Percentiles rank a stretch among this genome's conserved stretches.
Conservation (phyloP, 1,140 invertebrate species). For the Apis dorsata region DNA sequence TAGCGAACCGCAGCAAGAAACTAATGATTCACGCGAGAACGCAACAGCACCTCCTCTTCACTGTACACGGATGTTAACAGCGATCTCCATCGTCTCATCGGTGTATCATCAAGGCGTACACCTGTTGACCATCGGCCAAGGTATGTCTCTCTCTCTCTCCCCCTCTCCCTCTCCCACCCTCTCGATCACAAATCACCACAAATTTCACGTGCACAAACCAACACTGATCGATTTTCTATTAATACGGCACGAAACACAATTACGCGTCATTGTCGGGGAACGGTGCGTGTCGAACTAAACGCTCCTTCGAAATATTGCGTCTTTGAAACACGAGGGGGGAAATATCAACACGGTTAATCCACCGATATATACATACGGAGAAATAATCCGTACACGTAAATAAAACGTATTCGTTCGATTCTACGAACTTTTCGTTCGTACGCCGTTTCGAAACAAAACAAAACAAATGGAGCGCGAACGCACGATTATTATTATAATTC, state of each 20-base stretch:
- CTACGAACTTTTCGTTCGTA: background rate
- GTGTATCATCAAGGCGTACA: constrained; percentile 50
- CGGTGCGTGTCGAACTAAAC: constrained; percentile 1
- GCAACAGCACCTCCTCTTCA: constrained; percentile 51
- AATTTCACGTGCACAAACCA: constrained; percentile 38
- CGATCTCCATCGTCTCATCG: constrained; percentile 58
- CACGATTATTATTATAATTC: too few relatives aligned
- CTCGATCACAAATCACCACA: background rate
- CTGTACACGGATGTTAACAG: constrained; percentile 49
- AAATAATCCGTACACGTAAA: background rate
- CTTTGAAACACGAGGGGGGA: background rate
- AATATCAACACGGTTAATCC: background rate
- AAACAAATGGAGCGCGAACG: too few relatives aligned
- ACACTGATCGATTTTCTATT: constrained; percentile 28
- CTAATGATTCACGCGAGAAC: constrained; percentile 62
- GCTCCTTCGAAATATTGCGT: background rate
- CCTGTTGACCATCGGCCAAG: constrained; percentile 52
- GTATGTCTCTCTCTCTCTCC: constrained; percentile 12
- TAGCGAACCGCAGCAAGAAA: constrained; percentile 40
- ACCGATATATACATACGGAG: background rate
- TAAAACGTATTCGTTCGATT: constrained; percentile 5
- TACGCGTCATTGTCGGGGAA: background rate
- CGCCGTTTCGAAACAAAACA: too few relatives aligned
- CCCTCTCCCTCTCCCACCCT: background rate
- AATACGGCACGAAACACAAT: constrained; percentile 1